These are phyloP conservation scores for human DNA, from an alignment of 2,113 vertebrate genomes.

Conservation along the genomic window GRCh38 chr3:180174501-180175000, in stretches of 20 bases:
- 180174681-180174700: not conserved
- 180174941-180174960: no score
- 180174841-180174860: not conserved
- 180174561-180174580: not conserved
- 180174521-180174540: not conserved
- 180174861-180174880: no score
- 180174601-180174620: not conserved
- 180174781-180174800: not conserved
- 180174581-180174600: not conserved
- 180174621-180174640: not conserved
- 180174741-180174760: not conserved
- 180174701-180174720: slow-evolving; percentile 8
- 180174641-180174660: slow-evolving; percentile 4
- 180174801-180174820: not conserved
- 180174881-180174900: no score
- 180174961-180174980: no score
- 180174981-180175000: no score
- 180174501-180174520: not conserved
- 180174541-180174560: not conserved
- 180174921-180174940: no score
- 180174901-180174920: no score
- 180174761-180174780: not conserved
- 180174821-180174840: not conserved
- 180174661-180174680: not conserved
- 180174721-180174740: not conserved